These are phyloP conservation scores for Drosophila mimetica DNA, from an alignment of 2,888 invertebrate genomes.

Conservation along the genomic window DNA sequence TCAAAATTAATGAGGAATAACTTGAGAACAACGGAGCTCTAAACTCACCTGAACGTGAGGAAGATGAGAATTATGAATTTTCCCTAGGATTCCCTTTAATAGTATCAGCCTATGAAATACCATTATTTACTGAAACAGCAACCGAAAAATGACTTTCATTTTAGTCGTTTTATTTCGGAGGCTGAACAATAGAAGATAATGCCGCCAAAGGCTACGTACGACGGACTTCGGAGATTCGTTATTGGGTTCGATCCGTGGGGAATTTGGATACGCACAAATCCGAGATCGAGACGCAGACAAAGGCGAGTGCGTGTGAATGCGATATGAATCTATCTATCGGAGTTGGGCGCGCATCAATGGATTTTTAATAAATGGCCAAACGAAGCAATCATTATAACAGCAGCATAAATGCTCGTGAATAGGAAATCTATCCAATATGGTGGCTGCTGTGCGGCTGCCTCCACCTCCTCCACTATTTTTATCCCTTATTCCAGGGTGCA, in stretches of 20 bases:
- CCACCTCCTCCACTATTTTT: background rate
- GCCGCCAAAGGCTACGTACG: constrained; percentile 50
- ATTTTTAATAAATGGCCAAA: constrained; percentile 70
- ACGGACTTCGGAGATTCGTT: constrained; percentile 41
- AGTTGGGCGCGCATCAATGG: constrained; percentile 60
- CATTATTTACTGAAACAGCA: constrained; percentile 47
- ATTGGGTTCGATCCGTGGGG: constrained; percentile 59
- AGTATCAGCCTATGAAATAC: constrained; percentile 44
- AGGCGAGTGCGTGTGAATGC: constrained; percentile 70
- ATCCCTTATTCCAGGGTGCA: constrained; percentile 25
- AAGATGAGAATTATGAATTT: constrained; percentile 22
- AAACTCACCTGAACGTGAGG: constrained; percentile 36
- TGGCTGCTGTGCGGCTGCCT: constrained; percentile 8
- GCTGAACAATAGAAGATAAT: constrained; percentile 61
- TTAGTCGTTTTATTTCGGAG: constrained; percentile 50
- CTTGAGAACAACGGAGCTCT: constrained; percentile 12
- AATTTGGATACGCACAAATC: constrained; percentile 72
- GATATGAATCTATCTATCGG: constrained; percentile 66
- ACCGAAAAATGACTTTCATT: constrained; percentile 79
- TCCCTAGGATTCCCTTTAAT: constrained; percentile 24
- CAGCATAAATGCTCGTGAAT: constrained; percentile 63
- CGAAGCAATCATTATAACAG: constrained; percentile 48
- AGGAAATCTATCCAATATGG: constrained; percentile 37
- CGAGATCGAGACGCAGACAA: constrained; percentile 41
- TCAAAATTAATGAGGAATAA: constrained; percentile 28